Evolutionary conservation across 1,140 invertebrate genomes (phyloP).

Genomic region (Drosophila ananassae): DNA sequence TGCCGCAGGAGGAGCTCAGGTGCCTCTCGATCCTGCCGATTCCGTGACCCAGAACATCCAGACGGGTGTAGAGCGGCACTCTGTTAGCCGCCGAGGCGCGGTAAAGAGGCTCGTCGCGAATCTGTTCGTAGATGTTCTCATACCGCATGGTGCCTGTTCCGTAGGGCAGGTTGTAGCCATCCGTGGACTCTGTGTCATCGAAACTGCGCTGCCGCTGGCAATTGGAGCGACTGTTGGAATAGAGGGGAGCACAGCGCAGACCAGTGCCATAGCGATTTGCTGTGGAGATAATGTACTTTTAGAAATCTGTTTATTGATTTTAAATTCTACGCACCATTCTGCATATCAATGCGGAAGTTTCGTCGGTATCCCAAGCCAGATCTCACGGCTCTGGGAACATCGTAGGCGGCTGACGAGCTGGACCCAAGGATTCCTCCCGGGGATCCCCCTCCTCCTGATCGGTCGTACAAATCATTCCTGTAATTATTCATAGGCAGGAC

Average conservation of each 20-base stretch:
- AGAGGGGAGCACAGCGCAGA: constrained; percentile 55
- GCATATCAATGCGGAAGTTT: constrained; percentile 83
- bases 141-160: constrained; percentile 64
- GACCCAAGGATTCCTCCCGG: constrained; percentile 29
- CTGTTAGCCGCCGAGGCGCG: constrained; percentile 54
- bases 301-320: neutral
- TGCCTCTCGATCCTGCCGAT: constrained; percentile 86
- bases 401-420: constrained; percentile 63
- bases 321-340: constrained; percentile 54
- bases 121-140: constrained; percentile 85
- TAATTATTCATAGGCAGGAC: constrained; percentile 71
- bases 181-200: constrained; percentile 83
- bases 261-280: constrained; percentile 70
- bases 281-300: constrained; percentile 7
- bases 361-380: constrained; percentile 78
- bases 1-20: constrained; percentile 86
- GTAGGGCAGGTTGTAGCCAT: constrained; percentile 77
- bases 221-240: constrained; percentile 58
- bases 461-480: constrained; percentile 83
- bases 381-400: constrained; percentile 80
- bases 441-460: constrained; percentile 37
- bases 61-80: constrained; percentile 85
- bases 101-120: constrained; percentile 85
- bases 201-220: constrained; percentile 81
- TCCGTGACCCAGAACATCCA: constrained; percentile 85